Percentiles rank a stretch among this genome's conserved stretches.
Conservation (phyloP, 1,140 invertebrate species). For the Anadara kagoshimensis region DNA sequence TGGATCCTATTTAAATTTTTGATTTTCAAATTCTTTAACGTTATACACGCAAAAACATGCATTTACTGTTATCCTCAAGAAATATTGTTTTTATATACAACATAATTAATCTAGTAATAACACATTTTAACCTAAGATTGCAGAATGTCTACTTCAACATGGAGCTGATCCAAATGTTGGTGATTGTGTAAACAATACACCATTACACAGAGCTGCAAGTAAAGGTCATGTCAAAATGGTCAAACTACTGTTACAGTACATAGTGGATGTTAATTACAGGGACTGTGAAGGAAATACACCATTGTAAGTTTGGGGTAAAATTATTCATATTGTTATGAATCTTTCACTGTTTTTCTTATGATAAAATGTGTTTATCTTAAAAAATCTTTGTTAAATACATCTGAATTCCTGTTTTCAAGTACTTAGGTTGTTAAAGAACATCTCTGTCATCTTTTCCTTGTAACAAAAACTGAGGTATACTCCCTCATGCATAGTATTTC, state of each 20-base stretch:
- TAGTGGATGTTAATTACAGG: constrained; percentile 75
- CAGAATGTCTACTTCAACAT: constrained; percentile 79
- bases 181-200: constrained; percentile 85
- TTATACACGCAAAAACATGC: too few species aligned
- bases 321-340: background rate
- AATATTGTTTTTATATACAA: too few species aligned
- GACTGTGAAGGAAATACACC: constrained; percentile 84
- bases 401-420: background rate
- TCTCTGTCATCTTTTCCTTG: background rate
- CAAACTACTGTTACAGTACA: constrained; percentile 80
- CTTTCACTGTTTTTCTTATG: background rate
- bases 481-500: too few species aligned
- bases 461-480: too few species aligned
- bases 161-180: constrained; percentile 84
- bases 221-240: constrained; percentile 84
- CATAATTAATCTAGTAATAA: too few species aligned
- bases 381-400: background rate
- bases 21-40: too few species aligned
- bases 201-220: constrained; percentile 89
- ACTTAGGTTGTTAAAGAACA: too few species aligned
- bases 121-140: constrained; percentile 71
- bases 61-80: too few species aligned
- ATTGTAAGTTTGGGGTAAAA: constrained; percentile 74
- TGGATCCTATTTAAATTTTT: too few species aligned
- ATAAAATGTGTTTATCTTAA: background rate